A percentile compares a stretch with the other conserved stretches of the same genome.
phyloP scores from a whole-genome alignment of 2,888 invertebrate genomes.

The Rosalia funebris region DNA sequence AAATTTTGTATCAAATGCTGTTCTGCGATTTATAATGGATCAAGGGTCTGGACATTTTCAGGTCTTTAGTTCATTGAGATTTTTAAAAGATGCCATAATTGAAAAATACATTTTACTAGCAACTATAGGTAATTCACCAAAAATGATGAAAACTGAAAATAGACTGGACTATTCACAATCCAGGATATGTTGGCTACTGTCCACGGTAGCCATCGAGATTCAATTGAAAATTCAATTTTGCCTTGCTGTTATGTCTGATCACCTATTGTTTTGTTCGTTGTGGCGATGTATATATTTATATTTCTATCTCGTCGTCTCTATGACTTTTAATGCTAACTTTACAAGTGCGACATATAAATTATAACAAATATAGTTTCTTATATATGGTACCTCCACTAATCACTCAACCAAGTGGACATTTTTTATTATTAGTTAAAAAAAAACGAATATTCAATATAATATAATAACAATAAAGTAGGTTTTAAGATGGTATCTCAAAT shows the following conservation, averaged over 20 bases:
- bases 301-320: no score
- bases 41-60: background rate
- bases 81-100: background rate
- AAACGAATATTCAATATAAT: background rate
- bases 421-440: background rate
- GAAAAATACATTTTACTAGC: conserved; percentile 3
- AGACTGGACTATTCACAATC: background rate
- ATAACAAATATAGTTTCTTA: background rate
- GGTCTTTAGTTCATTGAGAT: background rate
- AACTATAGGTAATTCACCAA: background rate
- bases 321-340: background rate
- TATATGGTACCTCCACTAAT: no score
- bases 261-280: no score
- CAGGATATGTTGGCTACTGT: background rate
- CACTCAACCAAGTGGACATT: background rate
- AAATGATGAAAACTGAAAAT: background rate
- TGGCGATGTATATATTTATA: no score
- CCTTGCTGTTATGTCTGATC: no score
- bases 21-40: background rate
- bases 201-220: background rate
- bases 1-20: background rate
- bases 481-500: conserved; percentile 2
- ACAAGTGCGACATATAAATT: background rate
- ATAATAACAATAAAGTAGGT: background rate
- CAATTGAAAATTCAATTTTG: background rate